phyloP scores from a whole-genome alignment of 2,113 vertebrate genomes.

The Oenanthe oenanthe region DNA sequence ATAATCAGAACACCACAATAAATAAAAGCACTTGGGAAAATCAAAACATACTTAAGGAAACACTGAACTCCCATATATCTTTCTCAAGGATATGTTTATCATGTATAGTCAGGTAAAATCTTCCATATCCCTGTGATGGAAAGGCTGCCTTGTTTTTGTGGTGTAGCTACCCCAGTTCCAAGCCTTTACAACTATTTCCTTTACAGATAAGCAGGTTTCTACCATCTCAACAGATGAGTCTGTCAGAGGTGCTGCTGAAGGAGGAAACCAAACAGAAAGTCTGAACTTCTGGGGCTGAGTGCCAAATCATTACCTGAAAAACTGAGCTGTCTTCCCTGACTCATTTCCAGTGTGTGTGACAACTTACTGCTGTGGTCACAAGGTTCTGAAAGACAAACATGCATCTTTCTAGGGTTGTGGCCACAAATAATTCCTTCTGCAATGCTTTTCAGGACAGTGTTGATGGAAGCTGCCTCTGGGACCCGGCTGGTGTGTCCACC shows the following conservation, averaged over 20 bases:
- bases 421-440: background rate
- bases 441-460: background rate
- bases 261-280: background rate
- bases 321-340: background rate
- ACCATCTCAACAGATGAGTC: background rate
- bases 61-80: background rate
- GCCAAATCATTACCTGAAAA: background rate
- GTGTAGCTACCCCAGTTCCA: background rate
- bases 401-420: background rate
- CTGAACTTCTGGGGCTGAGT: background rate
- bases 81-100: background rate
- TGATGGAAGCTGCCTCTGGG: background rate
- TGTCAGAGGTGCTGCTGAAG: background rate
- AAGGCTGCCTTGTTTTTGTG: background rate
- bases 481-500: background rate
- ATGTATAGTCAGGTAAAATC: background rate
- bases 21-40: background rate
- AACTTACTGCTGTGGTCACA: background rate
- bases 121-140: background rate
- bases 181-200: slow-evolving; percentile 4
- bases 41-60: slow-evolving; percentile 3
- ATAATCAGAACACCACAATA: background rate
- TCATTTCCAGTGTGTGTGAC: background rate
- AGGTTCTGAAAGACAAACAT: background rate
- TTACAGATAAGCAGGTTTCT: background rate